Evolutionary conservation across 2,113 vertebrate genomes (phyloP), one percentile per base, ranked within the genome.

Genomic region (Hemicordylus capensis): DNA sequence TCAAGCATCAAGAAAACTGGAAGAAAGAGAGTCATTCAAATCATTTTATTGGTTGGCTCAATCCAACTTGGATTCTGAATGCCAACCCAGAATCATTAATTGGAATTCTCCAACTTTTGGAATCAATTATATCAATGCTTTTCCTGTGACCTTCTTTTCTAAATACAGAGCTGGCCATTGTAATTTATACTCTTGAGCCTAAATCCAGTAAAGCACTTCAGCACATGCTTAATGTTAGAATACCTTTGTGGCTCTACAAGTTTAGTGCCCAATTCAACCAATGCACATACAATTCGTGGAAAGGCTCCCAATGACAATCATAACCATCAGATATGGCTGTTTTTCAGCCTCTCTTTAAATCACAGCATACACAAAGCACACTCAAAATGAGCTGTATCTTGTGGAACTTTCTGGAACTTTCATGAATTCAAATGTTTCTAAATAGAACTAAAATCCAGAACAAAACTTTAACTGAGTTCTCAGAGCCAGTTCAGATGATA

Each of bases 371-470:
- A 56, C 67, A 70, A 87, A 77, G 39, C 17, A 81, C 20, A 83
- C 81, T 79, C 76, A 24, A 83, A 26, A n/a, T n/a, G n/a, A n/a
- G 20, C 48, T 82, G 48, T 9, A 79, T 59, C 70, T 76, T 61
- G 84, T 56, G 26, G 48, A 80, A 0, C 1, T 48, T 56, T 82
- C 56, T 63, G 85, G 46, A 87, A 88, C n/a, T 78, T 78, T 34
- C 54, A 14, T 79, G 69, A 81, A 79, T 90, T 88, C 66, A 86
- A 12, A 84, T 22, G 81, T 84, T 81, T 88, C 51, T 64, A 79
- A 22, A 3, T 1, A 1, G 51, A 81, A 31, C 58, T 82, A 89
- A 67, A 42, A 84, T 87, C 19, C 37, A n/a, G n/a, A n/a, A n/a
- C n/a, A n/a, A n/a, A n/a, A n/a, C n/a, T n/a, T n/a, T n/a, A n/a